Evolutionary conservation across 1,140 invertebrate genomes (phyloP), one percentile per base, ranked within the genome.

Genomic region (Atopsyche davidsoni): DNA sequence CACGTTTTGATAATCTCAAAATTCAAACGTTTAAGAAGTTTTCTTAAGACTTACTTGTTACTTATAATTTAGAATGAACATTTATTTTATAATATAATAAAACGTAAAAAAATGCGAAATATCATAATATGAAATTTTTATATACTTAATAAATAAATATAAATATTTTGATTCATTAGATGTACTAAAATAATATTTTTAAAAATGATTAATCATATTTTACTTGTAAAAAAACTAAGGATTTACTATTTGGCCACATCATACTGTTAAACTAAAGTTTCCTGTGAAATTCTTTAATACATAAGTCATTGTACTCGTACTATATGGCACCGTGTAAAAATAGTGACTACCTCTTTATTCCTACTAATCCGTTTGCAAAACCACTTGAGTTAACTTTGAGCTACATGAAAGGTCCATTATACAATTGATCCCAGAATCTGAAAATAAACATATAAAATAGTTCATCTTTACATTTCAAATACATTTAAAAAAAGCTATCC

Each of bases 271-370:
- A 14, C 11, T n/a, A n/a, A 2, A 11, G 14, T 39, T 39, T 39
- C 19, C 17, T 28, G 6, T 10, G 11, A 39, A 24, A 48, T 35
- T 36, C 31, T 19, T 40, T 25, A 24, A 48, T 39, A 39, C 16
- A 40, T 39, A 40, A 40, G 39, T 46, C 34, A 21, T 22, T 14
- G 22, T 24, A n/a, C 16, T 28, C 31, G 39, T 32, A 31, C 7
- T n/a, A n/a, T 31, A 51, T 56, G 54, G 54, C 54, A 56, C 54
- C 25, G 44, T 56, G 48, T 48, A 56, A 56, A 55, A 51, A 56
- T 56, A 56, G 44, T 18, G 19, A 19, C 14, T 42, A 39, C 7
- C 17, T 35, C 40, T 42, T 40, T 18, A 18, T 34, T 19, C 21
- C 14, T 23, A 41, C 14, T 18, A 41, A 41, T 22, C 16, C 14